Percentiles rank a stretch among this genome's conserved stretches.
Conservation (phyloP, 2,888 invertebrate species). For the Eupithecia subfuscata region DNA sequence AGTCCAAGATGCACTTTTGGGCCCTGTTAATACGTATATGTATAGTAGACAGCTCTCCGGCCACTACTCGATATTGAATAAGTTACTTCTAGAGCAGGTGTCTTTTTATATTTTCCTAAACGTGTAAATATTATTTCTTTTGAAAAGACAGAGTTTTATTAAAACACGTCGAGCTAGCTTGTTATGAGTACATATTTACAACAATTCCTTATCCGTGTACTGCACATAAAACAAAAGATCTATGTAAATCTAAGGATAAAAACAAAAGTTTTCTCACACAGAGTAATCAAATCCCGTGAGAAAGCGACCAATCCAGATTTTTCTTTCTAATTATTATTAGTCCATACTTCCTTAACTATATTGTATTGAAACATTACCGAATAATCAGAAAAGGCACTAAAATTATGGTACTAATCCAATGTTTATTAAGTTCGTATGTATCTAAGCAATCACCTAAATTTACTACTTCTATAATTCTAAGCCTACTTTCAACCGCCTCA, state of each 20-base stretch:
- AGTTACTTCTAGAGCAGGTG: constrained; percentile 36
- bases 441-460: too few relatives aligned
- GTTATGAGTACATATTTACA: background rate
- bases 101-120: constrained; percentile 30
- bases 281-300: too few relatives aligned
- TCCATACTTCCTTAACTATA: too few relatives aligned
- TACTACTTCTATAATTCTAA: too few relatives aligned
- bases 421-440: too few relatives aligned
- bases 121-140: background rate
- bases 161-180: background rate
- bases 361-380: too few relatives aligned
- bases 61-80: constrained; percentile 41
- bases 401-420: too few relatives aligned
- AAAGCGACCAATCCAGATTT: too few relatives aligned
- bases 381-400: too few relatives aligned
- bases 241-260: background rate
- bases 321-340: too few relatives aligned
- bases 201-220: background rate
- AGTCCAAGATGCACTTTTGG: background rate
- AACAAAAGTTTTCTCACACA: too few relatives aligned
- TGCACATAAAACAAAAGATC: background rate
- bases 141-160: background rate
- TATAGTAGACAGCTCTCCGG: constrained; percentile 13
- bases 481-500: too few relatives aligned
- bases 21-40: constrained; percentile 13